Evolutionary conservation across 1,140 invertebrate genomes (phyloP), one percentile per base, ranked within the genome.

Genomic region (Aphaenogaster ashmeadi): DNA sequence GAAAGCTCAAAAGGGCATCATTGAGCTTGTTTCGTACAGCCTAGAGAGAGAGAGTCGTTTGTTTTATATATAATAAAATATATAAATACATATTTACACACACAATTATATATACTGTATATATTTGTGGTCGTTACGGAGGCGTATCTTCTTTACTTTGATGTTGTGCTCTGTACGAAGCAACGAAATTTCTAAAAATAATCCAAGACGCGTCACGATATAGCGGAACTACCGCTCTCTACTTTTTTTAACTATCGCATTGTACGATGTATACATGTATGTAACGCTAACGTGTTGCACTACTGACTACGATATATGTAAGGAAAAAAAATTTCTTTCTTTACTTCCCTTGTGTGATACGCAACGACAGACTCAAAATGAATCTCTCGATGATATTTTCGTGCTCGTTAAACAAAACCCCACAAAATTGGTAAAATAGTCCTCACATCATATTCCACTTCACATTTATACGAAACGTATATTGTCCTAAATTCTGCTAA

Each of bases 111-210:
- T 66, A 66, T 58, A 60, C n/a, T 79, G 56, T 50, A 62, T 44
- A 60, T 44, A 89, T 89, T 86, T 86, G 33, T 81, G n/a, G 41
- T 58, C 47, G 13, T 74, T 64, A 66, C 52, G 9, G 13, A 60
- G 58, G n/a, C 56, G 21, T 47, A 41, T 69, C 60, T 86, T 80
- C 58, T 52, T 86, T 78, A 60, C 62, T 80, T 88, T 33, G 60
- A 62, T 75, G 78, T 90, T 87, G 56, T 36, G 58, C 74, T 81
- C 38, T 81, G 54, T 78, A 86, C 71, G 52, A 88, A 90, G 87
- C 86, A 91, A 91, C 87, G 86, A 91, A 90, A 86, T 66, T 78
- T 90, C 38, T 66, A 58, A 80, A 74, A 60, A 33, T 66, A 72
- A 62, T 72, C 6, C 52, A 21, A 77, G 54, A 77, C 56, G 41